phyloP scores from a whole-genome alignment of 2,888 invertebrate species.

The Drosophila neonasuta region DNA sequence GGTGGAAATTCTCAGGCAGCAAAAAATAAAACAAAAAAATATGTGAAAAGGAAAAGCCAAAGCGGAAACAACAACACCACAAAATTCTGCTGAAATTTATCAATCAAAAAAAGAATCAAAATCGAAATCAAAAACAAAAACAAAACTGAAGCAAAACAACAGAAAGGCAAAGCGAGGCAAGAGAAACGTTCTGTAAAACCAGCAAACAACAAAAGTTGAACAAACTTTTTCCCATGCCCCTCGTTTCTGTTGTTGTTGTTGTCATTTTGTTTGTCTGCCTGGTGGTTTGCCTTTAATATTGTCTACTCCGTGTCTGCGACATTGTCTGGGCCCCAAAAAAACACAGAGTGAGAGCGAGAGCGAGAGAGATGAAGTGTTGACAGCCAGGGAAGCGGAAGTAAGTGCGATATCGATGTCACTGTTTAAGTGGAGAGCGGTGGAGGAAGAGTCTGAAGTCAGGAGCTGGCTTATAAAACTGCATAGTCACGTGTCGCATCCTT shows the following conservation, averaged over 20 bases:
- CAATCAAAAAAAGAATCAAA: slow-evolving; percentile 34
- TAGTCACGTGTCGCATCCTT: slow-evolving; percentile 59
- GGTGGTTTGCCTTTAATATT: slow-evolving; percentile 39
- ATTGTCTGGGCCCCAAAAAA: slow-evolving; percentile 42
- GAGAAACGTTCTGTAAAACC: background rate
- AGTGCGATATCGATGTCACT: slow-evolving; percentile 25
- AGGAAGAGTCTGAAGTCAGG: background rate
- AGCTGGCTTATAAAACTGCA: slow-evolving; percentile 46
- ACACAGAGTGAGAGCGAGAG: background rate
- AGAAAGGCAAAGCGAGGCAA: background rate
- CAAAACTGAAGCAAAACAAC: slow-evolving; percentile 12
- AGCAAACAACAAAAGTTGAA: slow-evolving; percentile 31
- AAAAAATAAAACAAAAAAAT: too few relatives aligned
- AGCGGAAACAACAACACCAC: slow-evolving; percentile 38
- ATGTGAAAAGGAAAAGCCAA: slow-evolving; percentile 15
- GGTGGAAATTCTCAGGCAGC: slow-evolving; percentile 9
- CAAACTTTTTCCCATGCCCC: slow-evolving; percentile 51
- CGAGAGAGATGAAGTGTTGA: background rate
- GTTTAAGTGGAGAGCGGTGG: background rate
- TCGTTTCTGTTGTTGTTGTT: slow-evolving; percentile 15
- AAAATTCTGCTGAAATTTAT: slow-evolving; percentile 52
- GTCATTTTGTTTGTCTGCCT: slow-evolving; percentile 39
- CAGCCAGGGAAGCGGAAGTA: background rate
- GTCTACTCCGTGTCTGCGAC: slow-evolving; percentile 56
- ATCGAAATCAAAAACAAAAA: slow-evolving; percentile 13